Conservation (phyloP, 2,888 invertebrate species). For the Chloroclystis v-ata region DNA sequence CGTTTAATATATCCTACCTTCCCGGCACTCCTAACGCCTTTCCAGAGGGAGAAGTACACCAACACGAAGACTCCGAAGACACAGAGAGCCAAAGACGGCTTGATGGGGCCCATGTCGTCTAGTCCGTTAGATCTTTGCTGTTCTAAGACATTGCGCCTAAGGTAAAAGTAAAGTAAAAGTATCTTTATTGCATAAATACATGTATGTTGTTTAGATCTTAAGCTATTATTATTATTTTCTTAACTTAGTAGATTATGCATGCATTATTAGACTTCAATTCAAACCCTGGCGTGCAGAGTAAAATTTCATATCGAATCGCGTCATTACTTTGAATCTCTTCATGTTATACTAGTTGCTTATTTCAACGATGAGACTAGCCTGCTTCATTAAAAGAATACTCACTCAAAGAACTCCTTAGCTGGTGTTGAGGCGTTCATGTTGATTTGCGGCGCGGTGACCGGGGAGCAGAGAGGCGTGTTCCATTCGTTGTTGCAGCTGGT, state of each 20-base stretch:
- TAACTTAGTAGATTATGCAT: too few relatives aligned
- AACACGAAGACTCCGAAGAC: constrained; percentile 93
- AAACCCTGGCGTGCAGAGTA: too few relatives aligned
- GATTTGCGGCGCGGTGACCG: constrained; percentile 76
- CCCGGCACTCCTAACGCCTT: constrained; percentile 94
- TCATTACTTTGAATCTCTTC: too few relatives aligned
- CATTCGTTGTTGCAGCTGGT: constrained; percentile 90
- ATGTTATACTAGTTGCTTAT: too few relatives aligned
- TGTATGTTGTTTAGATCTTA: too few relatives aligned
- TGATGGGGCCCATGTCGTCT: constrained; percentile 92
- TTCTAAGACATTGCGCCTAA: constrained; percentile 92
- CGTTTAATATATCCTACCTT: constrained; percentile 80
- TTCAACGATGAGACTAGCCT: not conserved
- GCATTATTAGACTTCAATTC: too few relatives aligned
- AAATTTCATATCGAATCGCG: too few relatives aligned
- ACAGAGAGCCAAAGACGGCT: constrained; percentile 92
- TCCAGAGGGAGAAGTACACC: constrained; percentile 98
- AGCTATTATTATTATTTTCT: too few relatives aligned
- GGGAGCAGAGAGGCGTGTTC: constrained; percentile 88
- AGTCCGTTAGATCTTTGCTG: constrained; percentile 89
- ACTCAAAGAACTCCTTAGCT: constrained; percentile 94
- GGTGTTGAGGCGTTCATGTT: constrained; percentile 83
- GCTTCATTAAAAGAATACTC: constrained; percentile 63
- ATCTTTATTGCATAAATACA: too few relatives aligned
- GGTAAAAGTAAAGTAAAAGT: too few relatives aligned